Evolutionary conservation across 2,113 vertebrate species (phyloP).

Genomic region (Petroica traversi): DNA sequence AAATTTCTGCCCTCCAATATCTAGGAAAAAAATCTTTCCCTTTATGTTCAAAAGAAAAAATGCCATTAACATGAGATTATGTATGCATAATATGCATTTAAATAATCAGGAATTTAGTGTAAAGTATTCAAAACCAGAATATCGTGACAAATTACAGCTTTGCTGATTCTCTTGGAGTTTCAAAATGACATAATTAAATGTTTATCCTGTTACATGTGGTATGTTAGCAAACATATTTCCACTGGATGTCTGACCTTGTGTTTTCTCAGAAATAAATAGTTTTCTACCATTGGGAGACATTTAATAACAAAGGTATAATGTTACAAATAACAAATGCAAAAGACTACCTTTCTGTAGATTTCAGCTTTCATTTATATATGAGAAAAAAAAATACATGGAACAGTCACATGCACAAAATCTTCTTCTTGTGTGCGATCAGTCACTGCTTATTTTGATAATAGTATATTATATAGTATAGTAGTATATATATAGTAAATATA

Average conservation of each 20-base stretch:
- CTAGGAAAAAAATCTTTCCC: not conserved
- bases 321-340: not conserved
- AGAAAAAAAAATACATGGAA: not conserved
- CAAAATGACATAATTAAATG: constrained; percentile 4
- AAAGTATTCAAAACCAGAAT: not conserved
- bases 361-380: not conserved
- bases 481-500: too few species aligned
- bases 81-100: not conserved
- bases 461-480: too few species aligned
- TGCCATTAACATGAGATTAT: not conserved
- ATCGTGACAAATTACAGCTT: not conserved
- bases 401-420: not conserved
- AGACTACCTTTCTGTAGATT: not conserved
- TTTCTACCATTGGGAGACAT: not conserved
- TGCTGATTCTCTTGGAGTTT: not conserved
- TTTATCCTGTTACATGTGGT: not conserved
- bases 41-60: not conserved
- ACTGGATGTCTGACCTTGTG: rapidly evolving
- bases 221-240: constrained; percentile 20
- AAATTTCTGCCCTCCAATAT: not conserved
- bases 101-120: not conserved
- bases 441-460: not conserved
- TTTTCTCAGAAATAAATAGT: not conserved
- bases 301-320: not conserved
- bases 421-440: not conserved